Evolutionary conservation across 2,113 vertebrate species (phyloP).

Genomic region (Heterocephalus glaber): DNA sequence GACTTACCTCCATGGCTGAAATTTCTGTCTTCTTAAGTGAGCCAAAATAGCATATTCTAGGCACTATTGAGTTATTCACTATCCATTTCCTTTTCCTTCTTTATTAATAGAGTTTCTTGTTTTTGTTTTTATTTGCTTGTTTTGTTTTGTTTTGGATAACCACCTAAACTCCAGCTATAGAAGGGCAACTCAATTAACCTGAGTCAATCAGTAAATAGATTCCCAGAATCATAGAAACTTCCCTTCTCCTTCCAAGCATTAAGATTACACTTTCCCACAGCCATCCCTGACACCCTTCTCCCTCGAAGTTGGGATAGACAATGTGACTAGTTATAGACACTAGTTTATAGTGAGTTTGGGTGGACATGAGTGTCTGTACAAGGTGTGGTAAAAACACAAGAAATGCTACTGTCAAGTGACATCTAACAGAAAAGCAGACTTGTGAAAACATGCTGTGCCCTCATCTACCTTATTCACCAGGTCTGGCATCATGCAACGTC

Average conservation of each 20-base stretch:
- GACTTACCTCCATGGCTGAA: constrained; percentile 18
- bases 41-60: background rate
- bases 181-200: constrained; percentile 32
- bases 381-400: background rate
- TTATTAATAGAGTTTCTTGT: constrained; percentile 8
- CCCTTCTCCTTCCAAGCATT: constrained; percentile 22
- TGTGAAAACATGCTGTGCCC: background rate
- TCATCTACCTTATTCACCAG: background rate
- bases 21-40: constrained; percentile 38
- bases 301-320: background rate
- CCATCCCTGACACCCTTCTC: background rate
- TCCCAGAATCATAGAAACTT: constrained; percentile 1
- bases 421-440: background rate
- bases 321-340: constrained; percentile 15
- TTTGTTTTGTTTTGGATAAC: constrained; percentile 46
- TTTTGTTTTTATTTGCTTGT: constrained; percentile 44
- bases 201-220: constrained; percentile 45
- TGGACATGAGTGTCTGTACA: background rate
- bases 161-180: constrained; percentile 27
- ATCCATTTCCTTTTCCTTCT: background rate
- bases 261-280: background rate
- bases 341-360: background rate
- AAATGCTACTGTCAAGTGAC: background rate
- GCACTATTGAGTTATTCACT: background rate
- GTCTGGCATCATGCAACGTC: background rate